These are phyloP conservation scores for Poicephalus gulielmi DNA, from an alignment of 2,113 vertebrate species.

Conservation along the genomic window DNA sequence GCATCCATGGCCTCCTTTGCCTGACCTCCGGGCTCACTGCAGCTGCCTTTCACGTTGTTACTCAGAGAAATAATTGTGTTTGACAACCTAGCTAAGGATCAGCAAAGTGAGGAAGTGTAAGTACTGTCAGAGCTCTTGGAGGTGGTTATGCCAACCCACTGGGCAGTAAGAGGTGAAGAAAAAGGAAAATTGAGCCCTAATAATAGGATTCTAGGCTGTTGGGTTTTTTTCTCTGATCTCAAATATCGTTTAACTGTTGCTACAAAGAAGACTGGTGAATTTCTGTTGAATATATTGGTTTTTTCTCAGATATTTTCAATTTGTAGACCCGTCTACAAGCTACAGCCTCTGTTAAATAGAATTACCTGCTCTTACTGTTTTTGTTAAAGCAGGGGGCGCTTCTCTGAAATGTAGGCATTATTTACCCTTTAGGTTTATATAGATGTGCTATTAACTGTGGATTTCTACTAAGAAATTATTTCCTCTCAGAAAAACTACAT, in stretches of 20 bases:
- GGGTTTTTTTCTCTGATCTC: rapidly evolving
- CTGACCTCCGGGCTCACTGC: conserved; percentile 58
- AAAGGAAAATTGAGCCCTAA: background rate
- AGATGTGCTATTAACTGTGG: background rate
- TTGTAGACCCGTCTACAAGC: background rate
- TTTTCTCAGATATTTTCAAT: background rate
- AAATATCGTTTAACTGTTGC: background rate
- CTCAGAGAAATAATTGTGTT: conserved; percentile 37
- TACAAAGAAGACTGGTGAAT: background rate
- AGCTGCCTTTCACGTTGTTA: conserved; percentile 66
- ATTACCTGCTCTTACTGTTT: background rate
- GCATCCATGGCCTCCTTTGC: background rate
- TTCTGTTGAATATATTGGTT: background rate
- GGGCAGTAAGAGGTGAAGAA: background rate
- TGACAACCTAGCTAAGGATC: conserved; percentile 1
- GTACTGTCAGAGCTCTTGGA: background rate
- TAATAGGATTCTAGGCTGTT: background rate
- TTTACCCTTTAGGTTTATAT: background rate
- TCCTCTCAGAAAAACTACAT: background rate
- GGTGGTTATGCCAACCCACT: background rate
- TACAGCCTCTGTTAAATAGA: background rate
- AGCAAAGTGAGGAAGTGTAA: background rate
- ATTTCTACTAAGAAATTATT: background rate
- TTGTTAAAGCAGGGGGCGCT: background rate
- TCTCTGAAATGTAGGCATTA: background rate